Conservation (phyloP, 2,797 vertebrate genomes). For the Sebastes variabilis region DNA sequence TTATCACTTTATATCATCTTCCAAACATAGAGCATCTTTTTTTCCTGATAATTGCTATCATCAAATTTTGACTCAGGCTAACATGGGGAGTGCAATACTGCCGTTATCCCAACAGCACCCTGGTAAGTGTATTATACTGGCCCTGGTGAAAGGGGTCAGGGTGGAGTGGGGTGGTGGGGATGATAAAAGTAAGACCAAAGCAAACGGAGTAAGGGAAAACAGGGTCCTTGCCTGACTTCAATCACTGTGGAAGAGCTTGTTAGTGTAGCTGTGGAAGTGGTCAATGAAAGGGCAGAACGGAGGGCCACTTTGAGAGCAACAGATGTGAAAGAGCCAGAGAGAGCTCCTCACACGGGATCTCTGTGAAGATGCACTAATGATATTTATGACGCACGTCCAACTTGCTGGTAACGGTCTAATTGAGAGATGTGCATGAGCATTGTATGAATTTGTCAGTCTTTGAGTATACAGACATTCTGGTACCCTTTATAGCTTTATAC, state of each 20-base stretch:
- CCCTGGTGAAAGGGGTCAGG: constrained; percentile 28
- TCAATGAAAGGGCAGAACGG: constrained; percentile 46
- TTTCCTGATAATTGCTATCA: background rate
- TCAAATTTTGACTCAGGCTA: background rate
- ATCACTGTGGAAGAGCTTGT: constrained; percentile 34
- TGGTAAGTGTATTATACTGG: constrained; percentile 3
- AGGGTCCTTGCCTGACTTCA: constrained; percentile 35
- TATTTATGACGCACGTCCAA: background rate
- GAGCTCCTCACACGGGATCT: background rate
- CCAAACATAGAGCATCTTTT: background rate
- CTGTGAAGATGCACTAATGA: background rate
- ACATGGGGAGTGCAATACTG: background rate
- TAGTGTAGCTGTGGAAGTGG: constrained; percentile 65
- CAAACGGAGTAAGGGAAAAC: constrained; percentile 50
- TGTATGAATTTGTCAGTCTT: background rate
- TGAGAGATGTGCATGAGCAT: background rate
- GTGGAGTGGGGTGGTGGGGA: background rate
- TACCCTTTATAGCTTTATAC: background rate
- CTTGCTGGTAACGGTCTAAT: no score
- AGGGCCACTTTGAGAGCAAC: constrained; percentile 16
- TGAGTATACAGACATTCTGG: background rate
- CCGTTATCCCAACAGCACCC: background rate
- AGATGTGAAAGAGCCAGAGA: constrained; percentile 23
- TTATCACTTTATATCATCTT: background rate
- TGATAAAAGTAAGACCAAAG: constrained; percentile 47